phyloP scores from a whole-genome alignment of 1,140 invertebrate species.

The Magallana angulata region DNA sequence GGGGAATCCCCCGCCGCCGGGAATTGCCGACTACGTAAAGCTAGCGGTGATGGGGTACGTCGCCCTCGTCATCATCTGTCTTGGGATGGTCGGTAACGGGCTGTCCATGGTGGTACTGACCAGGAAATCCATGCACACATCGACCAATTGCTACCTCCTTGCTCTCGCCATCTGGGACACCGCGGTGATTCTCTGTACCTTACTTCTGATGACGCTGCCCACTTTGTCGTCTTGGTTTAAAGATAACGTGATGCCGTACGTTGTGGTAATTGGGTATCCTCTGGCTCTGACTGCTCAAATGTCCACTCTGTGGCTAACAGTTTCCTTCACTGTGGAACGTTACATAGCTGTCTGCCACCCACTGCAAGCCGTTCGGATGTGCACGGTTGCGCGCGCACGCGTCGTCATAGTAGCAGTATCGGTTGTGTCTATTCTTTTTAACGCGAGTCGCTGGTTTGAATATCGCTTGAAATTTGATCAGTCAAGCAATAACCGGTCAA shows the following conservation, averaged over 20 bases:
- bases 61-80: constrained; percentile 88
- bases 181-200: constrained; percentile 90
- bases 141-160: constrained; percentile 94
- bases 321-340: constrained; percentile 96
- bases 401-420: constrained; percentile 91
- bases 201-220: constrained; percentile 91
- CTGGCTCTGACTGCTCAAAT: constrained; percentile 92
- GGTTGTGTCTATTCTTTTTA: constrained; percentile 91
- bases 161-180: constrained; percentile 95
- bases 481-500: constrained; percentile 44
- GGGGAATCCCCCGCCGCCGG: background rate
- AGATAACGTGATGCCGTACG: constrained; percentile 87
- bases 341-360: constrained; percentile 98
- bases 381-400: constrained; percentile 93
- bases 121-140: constrained; percentile 94
- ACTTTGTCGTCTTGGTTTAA: constrained; percentile 83
- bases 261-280: constrained; percentile 91
- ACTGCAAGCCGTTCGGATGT: constrained; percentile 90
- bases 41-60: constrained; percentile 84
- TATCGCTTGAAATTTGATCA: constrained; percentile 63
- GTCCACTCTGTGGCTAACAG: constrained; percentile 95
- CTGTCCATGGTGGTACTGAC: constrained; percentile 92
- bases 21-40: background rate
- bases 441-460: constrained; percentile 86
- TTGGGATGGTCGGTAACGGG: constrained; percentile 93